Percentiles rank a stretch among this genome's conserved stretches.
phyloP scores from a whole-genome alignment of 2,797 vertebrate species.

The Alfaro cultratus region DNA sequence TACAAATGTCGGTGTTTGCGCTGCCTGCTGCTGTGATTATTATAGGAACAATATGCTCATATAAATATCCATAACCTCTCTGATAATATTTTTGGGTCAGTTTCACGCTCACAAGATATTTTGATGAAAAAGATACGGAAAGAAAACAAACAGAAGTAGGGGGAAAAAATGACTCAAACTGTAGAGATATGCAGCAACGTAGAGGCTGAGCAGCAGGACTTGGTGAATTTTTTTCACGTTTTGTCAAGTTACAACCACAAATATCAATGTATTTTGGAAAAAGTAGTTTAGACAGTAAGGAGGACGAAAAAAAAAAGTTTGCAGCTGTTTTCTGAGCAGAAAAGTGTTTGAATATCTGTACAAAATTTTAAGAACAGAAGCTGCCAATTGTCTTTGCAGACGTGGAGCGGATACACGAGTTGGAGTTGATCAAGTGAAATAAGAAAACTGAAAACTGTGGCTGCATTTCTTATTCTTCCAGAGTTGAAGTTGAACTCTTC shows the following conservation, averaged over 20 bases:
- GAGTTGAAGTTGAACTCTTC: neutral
- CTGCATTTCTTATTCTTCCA: neutral
- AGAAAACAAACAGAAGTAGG: slow-evolving; percentile 1
- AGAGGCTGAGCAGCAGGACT: neutral
- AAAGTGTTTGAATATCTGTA: neutral
- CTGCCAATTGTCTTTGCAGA: no score
- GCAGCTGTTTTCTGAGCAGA: neutral
- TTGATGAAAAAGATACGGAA: neutral
- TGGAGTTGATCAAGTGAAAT: neutral
- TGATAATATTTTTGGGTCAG: slow-evolving; percentile 1
- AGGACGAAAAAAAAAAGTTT: neutral
- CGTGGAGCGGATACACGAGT: neutral
- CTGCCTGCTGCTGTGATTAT: slow-evolving; percentile 20
- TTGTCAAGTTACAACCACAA: neutral
- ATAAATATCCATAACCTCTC: slow-evolving; percentile 25
- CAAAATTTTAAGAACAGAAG: neutral
- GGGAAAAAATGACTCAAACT: neutral
- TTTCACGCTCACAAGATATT: neutral
- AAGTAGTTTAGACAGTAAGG: neutral
- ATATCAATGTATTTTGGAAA: neutral
- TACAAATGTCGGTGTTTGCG: slow-evolving; percentile 39
- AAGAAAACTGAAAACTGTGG: neutral
- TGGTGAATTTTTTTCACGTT: neutral
- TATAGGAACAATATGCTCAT: slow-evolving; percentile 17
- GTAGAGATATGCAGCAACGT: neutral